A percentile compares a stretch with the other conserved stretches of the same genome.
phyloP scores from a whole-genome alignment of 2,888 invertebrate species.

The Leucophenga maculata region DNA sequence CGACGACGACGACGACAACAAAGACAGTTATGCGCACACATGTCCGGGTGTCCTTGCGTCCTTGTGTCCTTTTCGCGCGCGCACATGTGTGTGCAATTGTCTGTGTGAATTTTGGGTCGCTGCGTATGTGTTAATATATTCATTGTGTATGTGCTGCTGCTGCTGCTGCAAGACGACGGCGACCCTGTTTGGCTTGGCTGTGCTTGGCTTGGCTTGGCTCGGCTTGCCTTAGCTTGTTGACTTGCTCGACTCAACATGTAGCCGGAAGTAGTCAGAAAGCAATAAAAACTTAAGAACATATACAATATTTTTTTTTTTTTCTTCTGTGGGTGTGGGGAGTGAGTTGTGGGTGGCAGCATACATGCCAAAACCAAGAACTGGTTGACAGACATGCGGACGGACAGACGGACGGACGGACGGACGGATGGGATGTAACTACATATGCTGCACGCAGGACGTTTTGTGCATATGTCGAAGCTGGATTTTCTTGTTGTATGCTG shows the following conservation, averaged over 20 bases:
- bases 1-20: not conserved
- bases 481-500: not conserved
- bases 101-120: conserved; percentile 37
- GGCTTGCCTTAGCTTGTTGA: conserved; percentile 13
- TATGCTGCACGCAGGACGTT: conserved; percentile 5
- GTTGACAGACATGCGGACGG: not conserved
- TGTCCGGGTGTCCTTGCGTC: conserved; percentile 39
- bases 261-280: conserved; percentile 65
- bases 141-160: conserved; percentile 55
- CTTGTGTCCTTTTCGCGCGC: conserved; percentile 27
- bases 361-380: conserved; percentile 26
- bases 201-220: conserved; percentile 9
- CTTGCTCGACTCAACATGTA: conserved; percentile 25
- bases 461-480: conserved; percentile 10
- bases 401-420: not conserved
- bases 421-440: not conserved
- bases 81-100: conserved; percentile 42
- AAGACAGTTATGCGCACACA: not conserved
- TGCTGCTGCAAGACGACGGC: conserved; percentile 37
- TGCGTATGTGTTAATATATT: conserved; percentile 64
- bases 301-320: conserved; percentile 34
- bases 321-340: conserved; percentile 14
- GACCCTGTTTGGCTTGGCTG: too few species aligned
- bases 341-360: conserved; percentile 46
- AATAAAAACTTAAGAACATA: conserved; percentile 63